Evolutionary conservation across 2,888 invertebrate species (phyloP).

Genomic region (Epiblema foenella): DNA sequence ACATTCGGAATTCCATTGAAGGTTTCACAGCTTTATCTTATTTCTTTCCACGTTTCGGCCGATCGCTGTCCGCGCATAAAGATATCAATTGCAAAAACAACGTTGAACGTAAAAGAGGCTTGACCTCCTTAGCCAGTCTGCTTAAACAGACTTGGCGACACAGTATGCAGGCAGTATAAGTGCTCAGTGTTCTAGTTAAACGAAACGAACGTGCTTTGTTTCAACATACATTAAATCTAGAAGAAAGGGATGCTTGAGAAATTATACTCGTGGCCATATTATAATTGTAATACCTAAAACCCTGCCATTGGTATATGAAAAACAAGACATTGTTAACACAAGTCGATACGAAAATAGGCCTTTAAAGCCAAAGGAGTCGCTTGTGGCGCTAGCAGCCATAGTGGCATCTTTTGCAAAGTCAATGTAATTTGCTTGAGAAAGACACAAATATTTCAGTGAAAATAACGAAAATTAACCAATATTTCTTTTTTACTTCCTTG

Average conservation of each 20-base stretch:
- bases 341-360: no score
- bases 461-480: no score
- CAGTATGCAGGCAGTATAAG: slow-evolving; percentile 29
- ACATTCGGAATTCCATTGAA: slow-evolving; percentile 42
- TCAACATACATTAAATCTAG: background rate
- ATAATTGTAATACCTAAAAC: background rate
- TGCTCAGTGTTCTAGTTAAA: slow-evolving; percentile 10
- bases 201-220: slow-evolving; percentile 17
- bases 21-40: slow-evolving; percentile 33
- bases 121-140: slow-evolving; percentile 49
- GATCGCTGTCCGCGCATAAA: slow-evolving; percentile 38
- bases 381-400: no score
- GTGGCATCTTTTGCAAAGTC: no score
- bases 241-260: background rate
- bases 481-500: no score
- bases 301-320: no score
- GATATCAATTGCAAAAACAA: slow-evolving; percentile 45
- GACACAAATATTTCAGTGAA: no score
- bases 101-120: slow-evolving; percentile 35
- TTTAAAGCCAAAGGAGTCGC: no score
- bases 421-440: no score
- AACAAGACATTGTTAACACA: no score
- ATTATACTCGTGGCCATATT: background rate
- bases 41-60: slow-evolving; percentile 38
- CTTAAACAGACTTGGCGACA: slow-evolving; percentile 48